phyloP scores from a whole-genome alignment of 2,113 vertebrate genomes.

The Alligator sinensis region DNA sequence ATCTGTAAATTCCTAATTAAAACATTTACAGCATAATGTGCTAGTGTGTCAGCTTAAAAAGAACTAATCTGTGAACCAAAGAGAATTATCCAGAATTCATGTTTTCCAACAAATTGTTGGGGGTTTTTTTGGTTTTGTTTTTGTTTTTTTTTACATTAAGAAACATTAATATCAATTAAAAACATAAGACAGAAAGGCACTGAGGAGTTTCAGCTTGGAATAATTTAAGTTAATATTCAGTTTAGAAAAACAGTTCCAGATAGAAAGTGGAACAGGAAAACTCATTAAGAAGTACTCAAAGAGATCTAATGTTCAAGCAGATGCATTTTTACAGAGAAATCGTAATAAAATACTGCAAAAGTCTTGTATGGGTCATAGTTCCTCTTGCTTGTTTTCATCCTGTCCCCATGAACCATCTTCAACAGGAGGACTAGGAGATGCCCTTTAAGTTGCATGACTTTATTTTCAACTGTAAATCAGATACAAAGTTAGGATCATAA shows the following conservation, averaged over 20 bases:
- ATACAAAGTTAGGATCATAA: no score
- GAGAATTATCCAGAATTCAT: not conserved
- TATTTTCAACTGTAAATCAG: no score
- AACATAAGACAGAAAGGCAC: not conserved
- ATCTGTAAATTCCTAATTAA: not conserved
- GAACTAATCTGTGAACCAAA: not conserved
- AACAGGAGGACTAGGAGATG: no score
- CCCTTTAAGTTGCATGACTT: no score
- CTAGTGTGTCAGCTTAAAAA: constrained; percentile 9
- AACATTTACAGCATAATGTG: not conserved
- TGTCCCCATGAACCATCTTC: no score
- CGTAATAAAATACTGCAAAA: no score
- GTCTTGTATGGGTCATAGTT: no score
- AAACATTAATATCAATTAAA: not conserved
- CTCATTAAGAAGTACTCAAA: not conserved
- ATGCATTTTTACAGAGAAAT: not conserved
- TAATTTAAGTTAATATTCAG: not conserved
- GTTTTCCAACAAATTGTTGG: not conserved
- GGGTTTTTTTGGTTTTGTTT: not conserved
- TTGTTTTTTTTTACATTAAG: not conserved
- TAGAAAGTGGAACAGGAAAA: not conserved
- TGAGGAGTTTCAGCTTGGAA: not conserved
- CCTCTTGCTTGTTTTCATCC: no score
- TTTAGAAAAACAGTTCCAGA: not conserved
- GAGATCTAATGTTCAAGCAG: not conserved